Evolutionary conservation across 2,113 vertebrate genomes (phyloP), one percentile per base, ranked within the genome.

Genomic region (Mirounga angustirostris): DNA sequence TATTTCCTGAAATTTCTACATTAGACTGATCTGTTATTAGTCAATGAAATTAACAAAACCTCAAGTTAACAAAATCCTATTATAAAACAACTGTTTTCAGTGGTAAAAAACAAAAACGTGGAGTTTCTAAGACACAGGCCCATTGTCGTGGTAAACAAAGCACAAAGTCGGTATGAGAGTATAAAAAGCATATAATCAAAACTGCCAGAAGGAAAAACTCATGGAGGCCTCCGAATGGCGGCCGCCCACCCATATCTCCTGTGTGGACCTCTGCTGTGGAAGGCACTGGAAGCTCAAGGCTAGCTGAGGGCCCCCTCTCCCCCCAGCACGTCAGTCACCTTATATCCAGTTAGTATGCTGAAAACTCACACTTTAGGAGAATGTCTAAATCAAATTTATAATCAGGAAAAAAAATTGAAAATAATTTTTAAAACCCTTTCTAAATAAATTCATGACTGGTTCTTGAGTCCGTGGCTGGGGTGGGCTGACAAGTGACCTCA

Each of bases 1-100:
- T 71, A 58, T 87, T 95, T 95, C 74, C 50, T 92, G 73, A 92
- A 92, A 80, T 90, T 58, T 80, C 63, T 94, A 7, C 78, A 59
- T 74, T 40, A 46, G 67, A 3, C 67, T 33, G 61, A 74, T 95
- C 85, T 92, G 11, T 50, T 96, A 52, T 10, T 76, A 63, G 81
- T 69, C 78, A 56, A 5, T 30, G 36, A 97, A 86, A 5, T 90
- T 65, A 84, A 30, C 50, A 12, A 63, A 52, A n/a, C 80, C 36
- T 90, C 59, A 43, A n/a, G 69, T 74, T 22, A 92, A 88, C 22
- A 61, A 88, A 80, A 54, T 74, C 26, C 24, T 30, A 50, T 54
- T 92, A 26, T 65, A 4, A 76, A 95, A 56, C 81, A 28, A 9
- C 24, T 43, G n/a, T 50, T 96, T 92, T 87, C 84, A 58, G 8